These are phyloP conservation scores for Pangasius krempfi DNA, from an alignment of 2,797 vertebrate genomes.

Conservation along the genomic window DNA sequence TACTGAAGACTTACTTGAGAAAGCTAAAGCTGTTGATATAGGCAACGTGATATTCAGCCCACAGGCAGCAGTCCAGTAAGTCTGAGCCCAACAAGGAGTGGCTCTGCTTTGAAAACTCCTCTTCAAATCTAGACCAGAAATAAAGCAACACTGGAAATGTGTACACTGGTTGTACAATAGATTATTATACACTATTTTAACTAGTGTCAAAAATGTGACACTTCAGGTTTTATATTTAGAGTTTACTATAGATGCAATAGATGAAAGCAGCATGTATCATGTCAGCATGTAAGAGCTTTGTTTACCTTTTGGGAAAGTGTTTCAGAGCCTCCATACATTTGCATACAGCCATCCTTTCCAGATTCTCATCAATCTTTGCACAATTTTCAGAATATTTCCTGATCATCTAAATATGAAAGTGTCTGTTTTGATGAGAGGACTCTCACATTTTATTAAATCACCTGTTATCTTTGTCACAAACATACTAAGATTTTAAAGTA, in stretches of 20 bases:
- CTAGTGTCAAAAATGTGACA: background rate
- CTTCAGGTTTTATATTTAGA: background rate
- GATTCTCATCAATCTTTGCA: conserved; percentile 36
- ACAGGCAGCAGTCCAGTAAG: conserved; percentile 56
- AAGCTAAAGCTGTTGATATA: conserved; percentile 74
- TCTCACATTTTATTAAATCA: background rate
- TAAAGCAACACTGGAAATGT: background rate
- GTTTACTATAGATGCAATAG: background rate
- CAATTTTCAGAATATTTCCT: conserved; percentile 12
- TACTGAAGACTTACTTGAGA: conserved; percentile 69
- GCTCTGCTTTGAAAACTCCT: conserved; percentile 63
- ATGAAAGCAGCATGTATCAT: background rate
- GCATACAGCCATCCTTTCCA: conserved; percentile 23
- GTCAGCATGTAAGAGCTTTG: background rate
- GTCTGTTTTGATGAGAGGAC: background rate
- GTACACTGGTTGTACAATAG: background rate
- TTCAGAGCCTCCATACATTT: conserved; percentile 43
- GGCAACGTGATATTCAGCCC: conserved; percentile 65
- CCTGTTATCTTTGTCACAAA: background rate
- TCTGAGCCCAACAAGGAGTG: conserved; percentile 47
- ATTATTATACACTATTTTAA: background rate
- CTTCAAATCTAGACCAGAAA: conserved; percentile 68
- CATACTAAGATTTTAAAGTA: background rate
- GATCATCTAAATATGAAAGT: conserved; percentile 31
- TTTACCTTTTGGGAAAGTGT: conserved; percentile 52